Evolutionary conservation across 2,888 invertebrate species (phyloP).

Genomic region (Pasiphila rectangulata): DNA sequence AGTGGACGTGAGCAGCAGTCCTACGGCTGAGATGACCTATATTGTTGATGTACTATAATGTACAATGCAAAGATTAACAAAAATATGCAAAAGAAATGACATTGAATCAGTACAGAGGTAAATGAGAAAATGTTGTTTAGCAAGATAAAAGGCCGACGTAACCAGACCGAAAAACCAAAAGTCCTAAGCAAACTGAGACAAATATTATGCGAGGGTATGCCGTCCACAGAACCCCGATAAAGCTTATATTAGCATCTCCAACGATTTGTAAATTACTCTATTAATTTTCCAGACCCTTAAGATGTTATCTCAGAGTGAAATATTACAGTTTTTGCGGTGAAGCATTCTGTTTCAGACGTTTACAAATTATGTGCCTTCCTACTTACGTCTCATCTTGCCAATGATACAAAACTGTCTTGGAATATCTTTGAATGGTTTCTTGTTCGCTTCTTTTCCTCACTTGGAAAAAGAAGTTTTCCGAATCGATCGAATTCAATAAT

Average conservation of each 20-base stretch:
- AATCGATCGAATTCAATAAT: too few relatives aligned
- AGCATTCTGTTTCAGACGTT: slow-evolving; percentile 11
- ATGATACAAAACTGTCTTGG: too few relatives aligned
- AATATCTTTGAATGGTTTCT: too few relatives aligned
- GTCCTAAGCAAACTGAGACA: slow-evolving; percentile 28
- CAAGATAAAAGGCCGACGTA: slow-evolving; percentile 4
- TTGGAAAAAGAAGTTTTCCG: too few relatives aligned
- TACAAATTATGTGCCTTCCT: slow-evolving; percentile 10
- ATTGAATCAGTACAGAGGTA: background rate
- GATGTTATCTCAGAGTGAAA: slow-evolving; percentile 54
- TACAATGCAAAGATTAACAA: too few relatives aligned
- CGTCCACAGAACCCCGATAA: slow-evolving; percentile 26
- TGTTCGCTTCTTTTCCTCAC: too few relatives aligned
- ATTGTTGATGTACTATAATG: too few relatives aligned
- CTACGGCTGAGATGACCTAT: too few relatives aligned
- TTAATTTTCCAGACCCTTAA: slow-evolving; percentile 47
- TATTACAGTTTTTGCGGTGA: slow-evolving; percentile 36
- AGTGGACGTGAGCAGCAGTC: too few relatives aligned
- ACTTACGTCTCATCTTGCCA: background rate
- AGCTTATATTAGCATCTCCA: slow-evolving; percentile 33
- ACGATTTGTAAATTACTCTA: slow-evolving; percentile 59
- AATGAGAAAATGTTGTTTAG: slow-evolving; percentile 2
- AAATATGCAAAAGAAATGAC: background rate
- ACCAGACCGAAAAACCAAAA: slow-evolving; percentile 15
- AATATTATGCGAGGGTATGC: slow-evolving; percentile 23